These are phyloP conservation scores for Drosophila sulfurigaster DNA, from an alignment of 1,140 invertebrate genomes.

Conservation along the genomic window DNA sequence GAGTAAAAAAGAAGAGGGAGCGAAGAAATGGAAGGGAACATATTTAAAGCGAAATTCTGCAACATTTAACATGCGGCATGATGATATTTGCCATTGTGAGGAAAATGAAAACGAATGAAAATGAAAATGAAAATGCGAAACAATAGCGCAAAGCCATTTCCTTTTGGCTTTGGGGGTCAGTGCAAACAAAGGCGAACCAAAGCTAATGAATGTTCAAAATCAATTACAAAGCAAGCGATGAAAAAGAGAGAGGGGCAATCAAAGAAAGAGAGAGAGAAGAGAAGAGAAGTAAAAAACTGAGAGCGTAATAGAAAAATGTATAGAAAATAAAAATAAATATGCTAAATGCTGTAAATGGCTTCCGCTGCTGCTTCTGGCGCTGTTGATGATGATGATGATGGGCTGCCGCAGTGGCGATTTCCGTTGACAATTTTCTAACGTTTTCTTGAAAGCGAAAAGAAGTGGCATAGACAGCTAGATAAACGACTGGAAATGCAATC, in stretches of 20 bases:
- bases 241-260: not conserved
- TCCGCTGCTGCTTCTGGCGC: conserved; percentile 25
- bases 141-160: conserved; percentile 45
- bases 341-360: conserved; percentile 55
- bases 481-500: conserved; percentile 21
- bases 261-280: not conserved
- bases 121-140: conserved; percentile 50
- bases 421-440: conserved; percentile 58
- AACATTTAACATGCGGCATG: conserved; percentile 66
- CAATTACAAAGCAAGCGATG: conserved; percentile 67
- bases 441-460: conserved; percentile 28
- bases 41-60: conserved; percentile 71
- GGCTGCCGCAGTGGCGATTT: conserved; percentile 44
- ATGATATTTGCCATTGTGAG: conserved; percentile 26
- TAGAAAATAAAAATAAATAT: conserved; percentile 67
- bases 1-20: not conserved
- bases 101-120: conserved; percentile 42
- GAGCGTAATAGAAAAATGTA: conserved; percentile 11
- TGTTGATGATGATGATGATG: conserved; percentile 29
- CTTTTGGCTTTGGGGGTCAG: conserved; percentile 37
- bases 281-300: not conserved
- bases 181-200: conserved; percentile 35
- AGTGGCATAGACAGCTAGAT: conserved; percentile 13
- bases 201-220: conserved; percentile 78
- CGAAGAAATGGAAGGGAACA: conserved; percentile 36